Percentiles rank a stretch among this genome's conserved stretches.
Evolutionary conservation across 2,797 vertebrate species (phyloP).

Genomic region (Lagodon rhomboides): DNA sequence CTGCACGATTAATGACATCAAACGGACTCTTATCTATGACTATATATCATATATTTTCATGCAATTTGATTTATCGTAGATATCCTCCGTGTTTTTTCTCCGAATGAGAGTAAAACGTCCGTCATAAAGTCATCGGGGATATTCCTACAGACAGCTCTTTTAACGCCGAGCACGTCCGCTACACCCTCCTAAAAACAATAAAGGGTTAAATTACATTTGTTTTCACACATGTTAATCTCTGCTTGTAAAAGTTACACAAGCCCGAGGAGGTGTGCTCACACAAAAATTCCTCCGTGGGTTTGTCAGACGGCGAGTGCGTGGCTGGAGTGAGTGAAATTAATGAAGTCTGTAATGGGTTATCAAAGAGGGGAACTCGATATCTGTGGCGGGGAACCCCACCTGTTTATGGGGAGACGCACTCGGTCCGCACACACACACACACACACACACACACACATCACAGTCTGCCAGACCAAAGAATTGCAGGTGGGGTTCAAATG

Average conservation of each 20-base stretch:
- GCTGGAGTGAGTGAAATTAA: constrained; percentile 80
- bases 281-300: constrained; percentile 77
- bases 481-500: constrained; percentile 86
- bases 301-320: constrained; percentile 74
- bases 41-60: not conserved
- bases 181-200: constrained; percentile 75
- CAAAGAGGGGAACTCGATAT: constrained; percentile 85
- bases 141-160: constrained; percentile 40
- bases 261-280: constrained; percentile 75
- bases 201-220: constrained; percentile 81
- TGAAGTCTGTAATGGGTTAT: constrained; percentile 85
- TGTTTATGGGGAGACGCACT: constrained; percentile 79
- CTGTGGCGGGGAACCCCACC: constrained; percentile 81
- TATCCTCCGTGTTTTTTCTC: not conserved
- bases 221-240: constrained; percentile 83
- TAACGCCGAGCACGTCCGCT: constrained; percentile 48
- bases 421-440: constrained; percentile 37
- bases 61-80: not conserved
- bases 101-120: not conserved
- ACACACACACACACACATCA: constrained; percentile 39
- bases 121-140: constrained; percentile 29
- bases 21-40: not conserved
- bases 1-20: not conserved
- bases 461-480: constrained; percentile 71
- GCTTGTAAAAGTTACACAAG: constrained; percentile 82